A percentile compares a stretch with the other conserved stretches of the same genome.
These are phyloP conservation scores for Trimorus sp. DNA, from an alignment of 2,888 invertebrate species.

Conservation along the genomic window DNA sequence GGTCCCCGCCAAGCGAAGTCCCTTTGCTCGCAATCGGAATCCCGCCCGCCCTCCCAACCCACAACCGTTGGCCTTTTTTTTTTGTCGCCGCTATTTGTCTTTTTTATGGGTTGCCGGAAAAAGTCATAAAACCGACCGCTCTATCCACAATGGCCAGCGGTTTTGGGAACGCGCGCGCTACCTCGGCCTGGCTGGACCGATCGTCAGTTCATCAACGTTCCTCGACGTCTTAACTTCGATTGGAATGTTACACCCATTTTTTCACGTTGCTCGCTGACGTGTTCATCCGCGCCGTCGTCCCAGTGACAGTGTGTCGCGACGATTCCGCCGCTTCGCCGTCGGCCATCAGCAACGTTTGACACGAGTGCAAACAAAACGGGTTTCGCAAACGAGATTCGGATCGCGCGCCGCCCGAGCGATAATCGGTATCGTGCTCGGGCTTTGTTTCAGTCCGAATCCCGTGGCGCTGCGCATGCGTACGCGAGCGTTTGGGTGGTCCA, in stretches of 20 bases:
- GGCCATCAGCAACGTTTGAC: slow-evolving; percentile 33
- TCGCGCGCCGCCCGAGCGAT: slow-evolving; percentile 67
- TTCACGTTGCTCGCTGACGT: slow-evolving; percentile 30
- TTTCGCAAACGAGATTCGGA: slow-evolving; percentile 73
- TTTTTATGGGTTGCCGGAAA: slow-evolving; percentile 67
- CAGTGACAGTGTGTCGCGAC: background rate
- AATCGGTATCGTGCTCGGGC: slow-evolving; percentile 71
- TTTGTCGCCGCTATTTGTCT: slow-evolving; percentile 61
- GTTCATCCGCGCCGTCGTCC: slow-evolving; percentile 19
- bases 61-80: slow-evolving; percentile 76
- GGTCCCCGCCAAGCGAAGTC: slow-evolving; percentile 34
- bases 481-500: slow-evolving; percentile 75
- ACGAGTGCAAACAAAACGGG: slow-evolving; percentile 72
- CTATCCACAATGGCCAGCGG: slow-evolving; percentile 77
- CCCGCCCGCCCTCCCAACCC: slow-evolving; percentile 63
- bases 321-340: too few species aligned
- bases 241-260: slow-evolving; percentile 37
- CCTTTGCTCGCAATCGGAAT: slow-evolving; percentile 64
- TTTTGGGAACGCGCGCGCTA: slow-evolving; percentile 69
- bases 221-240: slow-evolving; percentile 64
- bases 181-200: slow-evolving; percentile 24
- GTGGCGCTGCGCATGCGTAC: slow-evolving; percentile 70
- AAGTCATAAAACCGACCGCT: slow-evolving; percentile 75
- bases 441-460: slow-evolving; percentile 68
- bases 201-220: slow-evolving; percentile 69